Conservation (phyloP, 2,113 vertebrate species). For the Piaya cayana region DNA sequence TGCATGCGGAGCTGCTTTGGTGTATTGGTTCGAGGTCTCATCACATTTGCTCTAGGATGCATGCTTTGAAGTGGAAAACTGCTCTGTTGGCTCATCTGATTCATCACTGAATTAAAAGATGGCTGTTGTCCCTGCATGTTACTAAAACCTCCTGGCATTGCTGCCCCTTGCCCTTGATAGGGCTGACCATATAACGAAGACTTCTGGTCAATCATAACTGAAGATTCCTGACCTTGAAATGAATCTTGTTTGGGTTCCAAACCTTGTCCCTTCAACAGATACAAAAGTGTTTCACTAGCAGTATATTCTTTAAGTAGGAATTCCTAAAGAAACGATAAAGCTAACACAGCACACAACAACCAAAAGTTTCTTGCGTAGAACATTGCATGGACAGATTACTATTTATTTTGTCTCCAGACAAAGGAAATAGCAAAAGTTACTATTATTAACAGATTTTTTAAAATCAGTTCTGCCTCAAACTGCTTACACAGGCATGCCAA, state of each 20-base stretch:
- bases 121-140: conserved; percentile 85
- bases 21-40: conserved; percentile 87
- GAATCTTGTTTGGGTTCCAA: conserved; percentile 83
- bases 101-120: conserved; percentile 87
- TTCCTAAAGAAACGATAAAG: background rate
- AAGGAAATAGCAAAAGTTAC: background rate
- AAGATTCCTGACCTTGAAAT: conserved; percentile 85
- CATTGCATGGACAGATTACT: background rate
- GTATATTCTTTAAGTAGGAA: background rate
- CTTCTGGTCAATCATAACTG: conserved; percentile 89
- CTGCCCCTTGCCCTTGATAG: conserved; percentile 85
- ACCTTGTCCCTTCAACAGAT: conserved; percentile 81
- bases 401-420: background rate
- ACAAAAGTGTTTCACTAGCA: conserved; percentile 16
- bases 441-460: background rate
- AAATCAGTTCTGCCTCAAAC: background rate
- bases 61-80: conserved; percentile 83
- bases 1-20: conserved; percentile 92
- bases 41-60: conserved; percentile 84
- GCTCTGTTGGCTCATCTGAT: conserved; percentile 80
- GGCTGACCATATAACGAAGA: conserved; percentile 84
- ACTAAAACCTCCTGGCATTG: conserved; percentile 83
- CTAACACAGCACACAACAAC: background rate
- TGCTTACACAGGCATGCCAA: background rate
- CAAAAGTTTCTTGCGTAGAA: background rate